Base-by-base conservation (phyloP, 2,797 vertebrate species). In the Ambastaia sidthimunki region DNA sequence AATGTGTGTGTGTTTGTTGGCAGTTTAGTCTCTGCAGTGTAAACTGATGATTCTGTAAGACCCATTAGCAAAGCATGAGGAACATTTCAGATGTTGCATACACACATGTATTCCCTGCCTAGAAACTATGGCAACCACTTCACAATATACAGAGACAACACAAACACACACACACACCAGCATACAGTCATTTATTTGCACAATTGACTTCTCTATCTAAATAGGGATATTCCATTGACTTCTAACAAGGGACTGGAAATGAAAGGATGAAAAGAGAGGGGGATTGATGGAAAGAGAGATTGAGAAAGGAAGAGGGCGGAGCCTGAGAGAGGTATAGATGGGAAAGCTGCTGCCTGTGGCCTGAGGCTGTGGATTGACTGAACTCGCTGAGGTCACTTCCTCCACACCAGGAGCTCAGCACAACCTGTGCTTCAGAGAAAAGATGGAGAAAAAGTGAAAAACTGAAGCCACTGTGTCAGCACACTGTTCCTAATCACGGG, bases 1-100 rank as follows among this genome's bases (percentile, higher is more conserved):
- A n/a, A n/a, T n/a, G n/a, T n/a, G n/a, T n/a, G n/a, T n/a, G n/a
- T n/a, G n/a, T 18, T 34, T 7, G 7, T 9, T 68, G 34, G n/a
- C 4, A 12, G 52, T 66, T 60, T 74, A 41, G 28, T 31, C n/a
- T 62, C 23, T 23, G 23, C 69, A 54, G 59, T 75, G 65, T 75
- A 73, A 71, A 71, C 37, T 13, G 15, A 47, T 57, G 31, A 47
- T 59, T 68, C 34, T 67, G 71, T 28, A 80, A 79, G 67, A 67
- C 44, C 78, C 81, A 76, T 83, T 83, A 80, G 73, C 81, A 55
- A 78, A 80, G n/a, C 10, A 11, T 44, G 41, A 44, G 41, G 41
- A 10, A 44, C 10, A 44, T 44, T 44, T 44, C 41, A 44, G 41
- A 44, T 44, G 41, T 11, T 44, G 41, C 41, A 44, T 44, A 7